Conservation (phyloP, 2,888 invertebrate species). For the Tromatobia lineatoria region DNA sequence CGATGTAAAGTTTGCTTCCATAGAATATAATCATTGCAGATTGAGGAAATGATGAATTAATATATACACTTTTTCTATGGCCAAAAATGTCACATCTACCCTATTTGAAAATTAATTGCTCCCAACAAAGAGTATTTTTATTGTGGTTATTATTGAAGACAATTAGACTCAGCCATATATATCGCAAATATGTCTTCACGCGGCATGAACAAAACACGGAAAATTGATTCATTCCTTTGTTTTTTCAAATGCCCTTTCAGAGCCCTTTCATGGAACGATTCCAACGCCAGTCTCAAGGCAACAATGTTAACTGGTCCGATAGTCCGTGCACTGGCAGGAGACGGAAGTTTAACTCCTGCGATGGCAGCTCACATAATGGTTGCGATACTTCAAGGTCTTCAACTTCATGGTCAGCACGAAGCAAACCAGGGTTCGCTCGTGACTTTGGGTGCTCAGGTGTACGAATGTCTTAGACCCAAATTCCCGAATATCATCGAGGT, state of each 20-base stretch:
- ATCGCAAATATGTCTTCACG: too few species aligned
- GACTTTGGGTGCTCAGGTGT: slow-evolving; percentile 93
- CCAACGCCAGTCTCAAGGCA: slow-evolving; percentile 93
- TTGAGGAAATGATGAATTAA: too few species aligned
- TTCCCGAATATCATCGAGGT: slow-evolving; percentile 90
- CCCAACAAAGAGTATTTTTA: too few species aligned
- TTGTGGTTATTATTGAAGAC: too few species aligned
- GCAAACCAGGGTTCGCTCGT: slow-evolving; percentile 93
- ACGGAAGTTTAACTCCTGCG: slow-evolving; percentile 88
- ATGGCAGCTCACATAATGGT: slow-evolving; percentile 92
- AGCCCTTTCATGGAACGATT: slow-evolving; percentile 95
- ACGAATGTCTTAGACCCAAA: slow-evolving; percentile 92
- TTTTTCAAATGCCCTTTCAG: slow-evolving; percentile 82
- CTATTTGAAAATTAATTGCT: too few species aligned
- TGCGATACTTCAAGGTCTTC: slow-evolving; percentile 92
- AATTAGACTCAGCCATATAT: too few species aligned
- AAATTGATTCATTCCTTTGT: neutral
- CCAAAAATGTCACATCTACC: too few species aligned
- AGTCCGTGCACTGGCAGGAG: slow-evolving; percentile 89
- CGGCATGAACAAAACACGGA: too few species aligned
- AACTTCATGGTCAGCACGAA: slow-evolving; percentile 96
- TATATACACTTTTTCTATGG: too few species aligned
- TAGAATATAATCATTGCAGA: too few species aligned
- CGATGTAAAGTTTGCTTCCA: too few species aligned
- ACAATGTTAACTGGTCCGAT: slow-evolving; percentile 91